phyloP scores from a whole-genome alignment of 53 echinoderm and acorn worm genomes.

The Paracentrotus lividus region DNA sequence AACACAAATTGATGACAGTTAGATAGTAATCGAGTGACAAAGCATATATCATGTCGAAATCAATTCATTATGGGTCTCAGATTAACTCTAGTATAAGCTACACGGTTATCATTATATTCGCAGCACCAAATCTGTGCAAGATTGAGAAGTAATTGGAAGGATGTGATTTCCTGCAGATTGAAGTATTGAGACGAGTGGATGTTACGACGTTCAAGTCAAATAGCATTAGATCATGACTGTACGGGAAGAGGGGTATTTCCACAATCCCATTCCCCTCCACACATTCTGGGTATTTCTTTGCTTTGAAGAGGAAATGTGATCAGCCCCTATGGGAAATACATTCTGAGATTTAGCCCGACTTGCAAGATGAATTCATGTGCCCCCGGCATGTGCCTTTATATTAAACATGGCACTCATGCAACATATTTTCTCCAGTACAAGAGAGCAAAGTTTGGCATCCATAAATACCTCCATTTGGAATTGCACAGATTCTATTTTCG shows the following conservation, averaged over 20 bases:
- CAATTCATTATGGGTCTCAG: slow-evolving; percentile 20
- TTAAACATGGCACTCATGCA: neutral
- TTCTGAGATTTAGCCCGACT: neutral
- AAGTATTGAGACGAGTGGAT: neutral
- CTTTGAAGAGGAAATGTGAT: neutral
- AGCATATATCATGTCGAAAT: slow-evolving; percentile 35
- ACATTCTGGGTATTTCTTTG: neutral
- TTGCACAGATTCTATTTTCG: neutral
- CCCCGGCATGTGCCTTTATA: neutral
- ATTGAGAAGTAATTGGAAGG: slow-evolving; percentile 37
- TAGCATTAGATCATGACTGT: neutral
- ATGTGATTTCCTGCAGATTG: slow-evolving; percentile 13
- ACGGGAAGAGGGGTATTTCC: neutral
- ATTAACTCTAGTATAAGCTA: neutral
- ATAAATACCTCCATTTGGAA: neutral
- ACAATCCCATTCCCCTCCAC: neutral
- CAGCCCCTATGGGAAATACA: neutral
- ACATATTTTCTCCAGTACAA: neutral
- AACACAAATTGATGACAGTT: neutral
- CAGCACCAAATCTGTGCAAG: slow-evolving; percentile 9
- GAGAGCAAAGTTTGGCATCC: neutral
- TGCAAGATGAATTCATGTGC: neutral
- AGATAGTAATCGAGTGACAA: slow-evolving; percentile 9
- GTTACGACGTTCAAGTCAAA: slow-evolving; percentile 25
- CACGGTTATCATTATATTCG: slow-evolving; percentile 3